Evolutionary conservation across 1,140 invertebrate genomes (phyloP).

Genomic region (Choristoneura fumiferana): DNA sequence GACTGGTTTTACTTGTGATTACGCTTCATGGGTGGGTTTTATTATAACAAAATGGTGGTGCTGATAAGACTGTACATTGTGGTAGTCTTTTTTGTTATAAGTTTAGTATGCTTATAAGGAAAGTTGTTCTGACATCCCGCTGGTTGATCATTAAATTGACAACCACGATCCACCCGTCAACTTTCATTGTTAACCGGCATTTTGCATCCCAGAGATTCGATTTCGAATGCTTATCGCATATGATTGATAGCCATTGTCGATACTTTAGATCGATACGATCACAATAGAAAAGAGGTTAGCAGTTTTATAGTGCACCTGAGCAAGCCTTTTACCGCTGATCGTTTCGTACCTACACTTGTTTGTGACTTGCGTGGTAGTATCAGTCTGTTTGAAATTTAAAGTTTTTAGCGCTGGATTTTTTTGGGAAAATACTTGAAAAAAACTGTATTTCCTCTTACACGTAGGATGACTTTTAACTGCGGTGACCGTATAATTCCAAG

Average conservation of each 20-base stretch:
- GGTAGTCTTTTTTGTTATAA: conserved; percentile 29
- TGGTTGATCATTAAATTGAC: conserved; percentile 49
- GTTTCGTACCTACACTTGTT: background rate
- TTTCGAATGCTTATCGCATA: conserved; percentile 35
- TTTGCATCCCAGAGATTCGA: conserved; percentile 47
- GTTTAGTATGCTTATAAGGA: conserved; percentile 52
- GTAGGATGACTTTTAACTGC: no score
- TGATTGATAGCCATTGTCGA: conserved; percentile 47
- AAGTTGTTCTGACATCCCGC: conserved; percentile 55
- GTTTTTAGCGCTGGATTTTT: no score
- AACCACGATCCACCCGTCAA: conserved; percentile 49
- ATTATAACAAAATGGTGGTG: no score
- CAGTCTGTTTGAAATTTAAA: no score
- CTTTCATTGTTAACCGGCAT: conserved; percentile 56
- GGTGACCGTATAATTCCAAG: no score
- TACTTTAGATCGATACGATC: conserved; percentile 20
- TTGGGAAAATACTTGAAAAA: no score
- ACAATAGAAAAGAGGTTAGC: conserved; percentile 17
- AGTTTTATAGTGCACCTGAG: conserved; percentile 16
- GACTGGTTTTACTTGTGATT: no score
- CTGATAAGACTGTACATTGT: no score
- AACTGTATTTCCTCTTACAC: no score
- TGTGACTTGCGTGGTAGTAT: no score
- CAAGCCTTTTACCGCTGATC: background rate
- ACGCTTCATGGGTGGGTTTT: no score